A percentile compares a stretch with the other conserved stretches of the same genome.
Conservation (phyloP, 2,113 vertebrate species). For the Nannospalax galili region DNA sequence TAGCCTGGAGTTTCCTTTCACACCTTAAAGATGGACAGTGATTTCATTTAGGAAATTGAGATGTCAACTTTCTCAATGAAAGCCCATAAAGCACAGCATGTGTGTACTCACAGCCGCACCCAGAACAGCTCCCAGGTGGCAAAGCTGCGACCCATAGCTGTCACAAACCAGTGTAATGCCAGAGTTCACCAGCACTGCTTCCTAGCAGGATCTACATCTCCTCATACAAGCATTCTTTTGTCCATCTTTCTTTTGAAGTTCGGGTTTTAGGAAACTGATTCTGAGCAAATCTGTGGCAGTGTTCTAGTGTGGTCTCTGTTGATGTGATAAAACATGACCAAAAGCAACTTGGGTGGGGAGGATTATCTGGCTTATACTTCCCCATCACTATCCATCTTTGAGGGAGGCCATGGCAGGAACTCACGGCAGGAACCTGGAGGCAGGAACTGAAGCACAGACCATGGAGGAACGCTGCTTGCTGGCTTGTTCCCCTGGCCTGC, state of each 20-base stretch:
- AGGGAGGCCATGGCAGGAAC: too few species aligned
- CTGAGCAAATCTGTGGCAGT: background rate
- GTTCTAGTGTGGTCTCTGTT: too few species aligned
- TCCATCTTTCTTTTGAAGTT: constrained; percentile 50
- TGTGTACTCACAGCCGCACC: background rate
- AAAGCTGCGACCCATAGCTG: background rate
- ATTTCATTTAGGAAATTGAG: too few species aligned
- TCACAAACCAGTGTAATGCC: background rate
- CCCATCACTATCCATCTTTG: too few species aligned
- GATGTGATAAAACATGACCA: too few species aligned
- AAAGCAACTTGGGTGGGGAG: too few species aligned
- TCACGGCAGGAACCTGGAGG: too few species aligned
- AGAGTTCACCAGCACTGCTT: background rate
- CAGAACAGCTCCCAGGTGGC: constrained; percentile 14
- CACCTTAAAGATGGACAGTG: background rate
- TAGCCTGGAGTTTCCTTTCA: constrained; percentile 17
- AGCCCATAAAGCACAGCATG: constrained; percentile 7
- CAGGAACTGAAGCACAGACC: too few species aligned
- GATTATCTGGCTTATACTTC: too few species aligned
- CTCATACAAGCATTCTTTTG: constrained; percentile 22
- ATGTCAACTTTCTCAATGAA: constrained; percentile 58
- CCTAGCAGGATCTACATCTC: background rate
- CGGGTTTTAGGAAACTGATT: constrained; percentile 45
- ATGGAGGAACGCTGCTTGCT: too few species aligned
- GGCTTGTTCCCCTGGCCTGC: too few species aligned